Conservation (phyloP, 2,113 vertebrate species). For the Osmerus mordax region DNA sequence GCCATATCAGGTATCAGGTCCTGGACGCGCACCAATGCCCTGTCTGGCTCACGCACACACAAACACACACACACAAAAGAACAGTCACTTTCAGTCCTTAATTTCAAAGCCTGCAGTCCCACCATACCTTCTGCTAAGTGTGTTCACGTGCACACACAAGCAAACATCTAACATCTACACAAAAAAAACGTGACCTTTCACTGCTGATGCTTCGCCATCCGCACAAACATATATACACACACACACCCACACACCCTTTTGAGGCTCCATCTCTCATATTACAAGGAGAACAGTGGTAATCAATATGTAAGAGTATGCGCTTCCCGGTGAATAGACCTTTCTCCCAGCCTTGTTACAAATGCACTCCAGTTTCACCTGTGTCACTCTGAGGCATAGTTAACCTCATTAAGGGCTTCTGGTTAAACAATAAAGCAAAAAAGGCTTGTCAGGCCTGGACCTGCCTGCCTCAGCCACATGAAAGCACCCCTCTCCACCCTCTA, state of each 20-base stretch:
- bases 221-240: background rate
- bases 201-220: too few species aligned
- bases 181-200: background rate
- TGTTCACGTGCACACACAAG: slow-evolving; percentile 8
- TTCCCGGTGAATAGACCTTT: slow-evolving; percentile 48
- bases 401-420: slow-evolving; percentile 43
- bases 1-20: slow-evolving; percentile 83
- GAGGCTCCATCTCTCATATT: slow-evolving; percentile 48
- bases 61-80: slow-evolving; percentile 33
- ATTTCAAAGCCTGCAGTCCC: slow-evolving; percentile 1
- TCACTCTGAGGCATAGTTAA: slow-evolving; percentile 51
- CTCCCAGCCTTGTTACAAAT: slow-evolving; percentile 58
- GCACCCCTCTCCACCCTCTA: slow-evolving; percentile 16
- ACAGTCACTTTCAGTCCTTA: slow-evolving; percentile 6
- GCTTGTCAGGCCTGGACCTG: slow-evolving; percentile 35
- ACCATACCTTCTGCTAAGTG: slow-evolving; percentile 1
- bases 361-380: slow-evolving; percentile 63
- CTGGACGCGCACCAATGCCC: slow-evolving; percentile 82
- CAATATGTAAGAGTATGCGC: slow-evolving; percentile 64
- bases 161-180: background rate
- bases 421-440: slow-evolving; percentile 36
- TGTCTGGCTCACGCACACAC: slow-evolving; percentile 71
- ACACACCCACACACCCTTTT: slow-evolving; percentile 35
- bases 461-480: slow-evolving; percentile 62
- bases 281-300: slow-evolving; percentile 55